These are phyloP conservation scores for Turnix velox DNA, from an alignment of 2,113 vertebrate genomes.

Conservation along the genomic window DNA sequence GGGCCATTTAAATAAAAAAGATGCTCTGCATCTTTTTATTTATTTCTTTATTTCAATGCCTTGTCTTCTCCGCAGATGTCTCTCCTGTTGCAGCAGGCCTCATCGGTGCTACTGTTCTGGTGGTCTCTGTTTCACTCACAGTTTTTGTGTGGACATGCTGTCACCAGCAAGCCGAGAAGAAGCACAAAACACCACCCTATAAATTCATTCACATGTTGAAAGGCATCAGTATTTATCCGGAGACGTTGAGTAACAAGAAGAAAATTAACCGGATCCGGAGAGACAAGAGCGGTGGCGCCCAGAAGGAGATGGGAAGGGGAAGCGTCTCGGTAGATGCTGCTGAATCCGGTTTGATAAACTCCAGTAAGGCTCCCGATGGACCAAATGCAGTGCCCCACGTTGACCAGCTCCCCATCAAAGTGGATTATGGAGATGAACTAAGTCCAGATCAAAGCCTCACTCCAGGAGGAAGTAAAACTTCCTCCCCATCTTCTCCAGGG, in stretches of 20 bases:
- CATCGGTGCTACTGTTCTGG: constrained; percentile 89
- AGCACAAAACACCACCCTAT: constrained; percentile 84
- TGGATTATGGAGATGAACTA: constrained; percentile 80
- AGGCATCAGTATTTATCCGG: constrained; percentile 96
- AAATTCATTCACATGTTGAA: constrained; percentile 99
- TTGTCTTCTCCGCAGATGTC: constrained; percentile 78
- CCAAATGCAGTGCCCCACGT: constrained; percentile 17
- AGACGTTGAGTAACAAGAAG: constrained; percentile 90
- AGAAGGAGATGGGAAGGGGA: constrained; percentile 51
- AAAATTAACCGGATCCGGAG: constrained; percentile 78
- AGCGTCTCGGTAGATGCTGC: constrained; percentile 76
- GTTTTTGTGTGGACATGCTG: constrained; percentile 95
- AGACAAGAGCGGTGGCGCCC: constrained; percentile 60
- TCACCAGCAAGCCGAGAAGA: constrained; percentile 84
- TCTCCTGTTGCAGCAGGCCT: constrained; percentile 93
- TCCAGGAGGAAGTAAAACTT: constrained; percentile 78
- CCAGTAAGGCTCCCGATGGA: not conserved
- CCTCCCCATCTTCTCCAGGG: constrained; percentile 83
- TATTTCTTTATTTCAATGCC: no score
- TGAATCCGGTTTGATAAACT: constrained; percentile 75
- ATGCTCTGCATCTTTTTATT: not conserved
- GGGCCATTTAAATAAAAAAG: not conserved
- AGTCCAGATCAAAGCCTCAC: constrained; percentile 84
- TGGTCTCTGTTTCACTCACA: constrained; percentile 84
- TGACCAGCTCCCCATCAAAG: constrained; percentile 81